Evolutionary conservation across 92 coral and sea anemone species (phyloP).

Genomic region (Actinernus sp.): DNA sequence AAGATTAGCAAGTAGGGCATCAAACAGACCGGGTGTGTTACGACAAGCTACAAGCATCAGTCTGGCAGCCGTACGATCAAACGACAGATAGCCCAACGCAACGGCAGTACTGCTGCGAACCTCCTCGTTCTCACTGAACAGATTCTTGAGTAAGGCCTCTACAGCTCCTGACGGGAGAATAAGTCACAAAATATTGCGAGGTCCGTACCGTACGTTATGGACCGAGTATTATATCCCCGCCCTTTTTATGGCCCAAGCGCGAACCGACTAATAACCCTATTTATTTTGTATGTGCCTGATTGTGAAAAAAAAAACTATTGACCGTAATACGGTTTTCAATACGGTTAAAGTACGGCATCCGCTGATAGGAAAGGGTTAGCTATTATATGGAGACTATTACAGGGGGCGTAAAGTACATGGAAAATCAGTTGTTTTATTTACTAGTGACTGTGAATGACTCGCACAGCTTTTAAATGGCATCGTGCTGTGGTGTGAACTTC

Average conservation of each 20-base stretch:
- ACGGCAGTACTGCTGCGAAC: slow-evolving; percentile 97
- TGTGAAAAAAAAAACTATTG: too few relatives aligned
- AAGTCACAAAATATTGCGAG: background rate
- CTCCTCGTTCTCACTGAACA: slow-evolving; percentile 84
- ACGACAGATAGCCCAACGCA: slow-evolving; percentile 96
- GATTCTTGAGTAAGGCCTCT: slow-evolving; percentile 73
- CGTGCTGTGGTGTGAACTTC: too few relatives aligned
- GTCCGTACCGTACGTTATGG: background rate
- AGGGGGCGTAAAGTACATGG: too few relatives aligned
- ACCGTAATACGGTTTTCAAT: too few relatives aligned
- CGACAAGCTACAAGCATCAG: slow-evolving; percentile 94
- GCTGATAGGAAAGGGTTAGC: too few relatives aligned
- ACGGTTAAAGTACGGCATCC: too few relatives aligned
- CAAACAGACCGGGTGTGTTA: slow-evolving; percentile 93
- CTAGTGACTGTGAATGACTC: too few relatives aligned
- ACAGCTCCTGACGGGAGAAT: slow-evolving; percentile 85
- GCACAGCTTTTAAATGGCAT: too few relatives aligned
- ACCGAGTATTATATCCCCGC: background rate
- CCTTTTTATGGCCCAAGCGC: background rate
- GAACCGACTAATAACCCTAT: too few relatives aligned
- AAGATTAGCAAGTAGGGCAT: slow-evolving; percentile 77
- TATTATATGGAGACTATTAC: too few relatives aligned
- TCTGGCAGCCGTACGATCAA: slow-evolving; percentile 93
- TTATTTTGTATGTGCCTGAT: too few relatives aligned
- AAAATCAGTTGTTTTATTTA: too few relatives aligned